Percentiles rank a stretch among this genome's conserved stretches.
phyloP scores from a whole-genome alignment of 1,140 invertebrate genomes.

The Drosophila albomicans region DNA sequence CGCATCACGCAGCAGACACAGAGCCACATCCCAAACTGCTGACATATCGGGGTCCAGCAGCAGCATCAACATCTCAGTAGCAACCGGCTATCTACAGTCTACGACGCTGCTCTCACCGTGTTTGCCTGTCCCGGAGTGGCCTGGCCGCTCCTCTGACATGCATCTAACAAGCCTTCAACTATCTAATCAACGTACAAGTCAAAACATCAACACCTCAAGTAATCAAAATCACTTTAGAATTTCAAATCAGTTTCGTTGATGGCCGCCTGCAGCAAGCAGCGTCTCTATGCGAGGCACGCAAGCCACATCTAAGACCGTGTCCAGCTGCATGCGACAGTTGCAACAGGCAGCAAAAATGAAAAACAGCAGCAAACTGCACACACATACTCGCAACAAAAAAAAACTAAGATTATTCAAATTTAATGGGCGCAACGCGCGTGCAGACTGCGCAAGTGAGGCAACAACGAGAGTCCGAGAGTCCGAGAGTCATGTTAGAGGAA shows the following conservation, averaged over 20 bases:
- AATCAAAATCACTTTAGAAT: constrained; percentile 84
- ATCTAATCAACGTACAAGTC: constrained; percentile 84
- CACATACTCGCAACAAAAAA: constrained; percentile 22
- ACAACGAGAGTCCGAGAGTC: constrained; percentile 35
- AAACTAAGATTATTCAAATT: constrained; percentile 81
- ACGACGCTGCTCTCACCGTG: not conserved
- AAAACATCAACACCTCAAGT: constrained; percentile 83
- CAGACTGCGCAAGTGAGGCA: constrained; percentile 61
- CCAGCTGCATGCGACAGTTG: constrained; percentile 41
- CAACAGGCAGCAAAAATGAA: constrained; percentile 56
- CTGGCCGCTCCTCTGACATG: constrained; percentile 59
- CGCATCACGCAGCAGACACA: constrained; percentile 41
- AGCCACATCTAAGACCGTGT: constrained; percentile 23
- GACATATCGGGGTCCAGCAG: not conserved
- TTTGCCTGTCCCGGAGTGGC: not conserved
- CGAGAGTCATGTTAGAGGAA: constrained; percentile 44
- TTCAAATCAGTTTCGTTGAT: constrained; percentile 73
- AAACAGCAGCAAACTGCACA: constrained; percentile 20
- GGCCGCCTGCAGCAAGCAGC: constrained; percentile 48
- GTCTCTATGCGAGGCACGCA: constrained; percentile 52
- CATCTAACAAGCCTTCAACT: constrained; percentile 79
- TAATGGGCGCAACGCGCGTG: constrained; percentile 76
- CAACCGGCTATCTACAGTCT: constrained; percentile 9
- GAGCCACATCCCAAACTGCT: not conserved
- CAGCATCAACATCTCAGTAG: not conserved